These are phyloP conservation scores for Pycnomerus fuliginosus DNA, from an alignment of 2,888 invertebrate genomes.

Conservation along the genomic window DNA sequence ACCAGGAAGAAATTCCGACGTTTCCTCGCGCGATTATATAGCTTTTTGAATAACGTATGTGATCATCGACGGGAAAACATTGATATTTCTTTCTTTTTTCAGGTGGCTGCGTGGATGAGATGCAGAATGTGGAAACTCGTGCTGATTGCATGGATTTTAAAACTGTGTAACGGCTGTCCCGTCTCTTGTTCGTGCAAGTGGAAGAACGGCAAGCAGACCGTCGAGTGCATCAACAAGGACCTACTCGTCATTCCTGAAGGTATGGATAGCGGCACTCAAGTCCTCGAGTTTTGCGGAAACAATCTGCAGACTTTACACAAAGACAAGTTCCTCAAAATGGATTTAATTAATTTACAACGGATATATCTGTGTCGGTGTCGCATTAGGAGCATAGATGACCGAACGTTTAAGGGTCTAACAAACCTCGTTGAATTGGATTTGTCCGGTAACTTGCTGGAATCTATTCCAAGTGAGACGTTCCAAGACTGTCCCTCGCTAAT, in stretches of 20 bases:
- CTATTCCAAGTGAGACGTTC: slow-evolving; percentile 78
- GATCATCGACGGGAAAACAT: slow-evolving; percentile 17
- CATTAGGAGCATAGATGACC: slow-evolving; percentile 73
- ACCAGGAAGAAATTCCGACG: slow-evolving; percentile 22
- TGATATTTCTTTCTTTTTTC: slow-evolving; percentile 13
- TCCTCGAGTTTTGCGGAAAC: slow-evolving; percentile 82
- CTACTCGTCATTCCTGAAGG: slow-evolving; percentile 75
- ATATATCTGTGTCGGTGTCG: slow-evolving; percentile 79
- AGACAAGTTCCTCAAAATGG: slow-evolving; percentile 76
- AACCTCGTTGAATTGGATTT: slow-evolving; percentile 89
- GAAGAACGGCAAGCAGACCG: slow-evolving; percentile 90
- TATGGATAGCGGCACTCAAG: slow-evolving; percentile 82
- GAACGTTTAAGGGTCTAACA: slow-evolving; percentile 80
- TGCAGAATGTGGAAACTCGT: slow-evolving; percentile 23
- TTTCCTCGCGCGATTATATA: slow-evolving; percentile 19
- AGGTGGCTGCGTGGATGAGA: slow-evolving; percentile 17
- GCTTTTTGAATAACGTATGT: slow-evolving; percentile 27
- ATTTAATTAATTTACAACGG: slow-evolving; percentile 82
- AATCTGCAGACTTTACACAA: slow-evolving; percentile 75
- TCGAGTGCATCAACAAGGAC: slow-evolving; percentile 80
- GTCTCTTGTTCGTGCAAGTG: slow-evolving; percentile 83
- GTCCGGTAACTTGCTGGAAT: slow-evolving; percentile 75
- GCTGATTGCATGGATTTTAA: slow-evolving; percentile 10
- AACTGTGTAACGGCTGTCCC: slow-evolving; percentile 61
- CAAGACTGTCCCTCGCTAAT: slow-evolving; percentile 77